Evolutionary conservation across 2,888 invertebrate genomes (phyloP), one percentile per base, ranked within the genome.

Genomic region (Cryptophagus acutangulus): DNA sequence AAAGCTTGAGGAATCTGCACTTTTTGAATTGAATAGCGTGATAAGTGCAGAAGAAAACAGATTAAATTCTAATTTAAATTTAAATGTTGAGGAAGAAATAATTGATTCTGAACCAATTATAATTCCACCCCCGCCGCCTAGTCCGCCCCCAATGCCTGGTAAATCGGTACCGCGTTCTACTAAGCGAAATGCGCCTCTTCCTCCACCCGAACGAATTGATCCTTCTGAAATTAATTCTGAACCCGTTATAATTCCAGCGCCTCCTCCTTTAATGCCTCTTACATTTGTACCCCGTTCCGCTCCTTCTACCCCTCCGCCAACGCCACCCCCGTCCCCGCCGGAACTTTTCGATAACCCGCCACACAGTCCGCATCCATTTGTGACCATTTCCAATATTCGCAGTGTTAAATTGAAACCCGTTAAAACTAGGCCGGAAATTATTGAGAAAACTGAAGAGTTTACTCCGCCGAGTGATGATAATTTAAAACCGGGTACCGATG

Each of bases 401-500:
- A 49, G 40, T 17, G 49, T 54, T n/a, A 49, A 40, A 4, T 36
- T 57, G 10, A 51, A 47, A 24, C 44, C 50, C 6, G 40, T 41
- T 3, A 36, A 46, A 14, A 43, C 35, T 13, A 16, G 12, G 12
- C 31, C 38, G 33, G 25, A 39, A 14, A 24, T 41, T 16, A 6
- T n/a, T 20, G 24, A 20, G 24, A 43, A 40, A 29, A 17, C 44
- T 10, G 35, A 38, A 17, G 36, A 43, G 20, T 28, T 38, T 10
- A 4, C 13, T 9, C 44, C 39, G 12, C 48, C 48, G 31, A 52
- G 54, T 2, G 52, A 49, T 6, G 45, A 46, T 30, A 55, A 60
- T 45, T 35, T 60, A 16, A 56, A 47, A 46, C 47, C 51, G 1
- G 51, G 52, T 10, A 46, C 58, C 4, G 48, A 46, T 3, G 49